Percentiles rank a stretch among this genome's conserved stretches.
These are phyloP conservation scores for Stenoptilia bipunctidactyla DNA, from an alignment of 2,888 invertebrate genomes.

Conservation along the genomic window DNA sequence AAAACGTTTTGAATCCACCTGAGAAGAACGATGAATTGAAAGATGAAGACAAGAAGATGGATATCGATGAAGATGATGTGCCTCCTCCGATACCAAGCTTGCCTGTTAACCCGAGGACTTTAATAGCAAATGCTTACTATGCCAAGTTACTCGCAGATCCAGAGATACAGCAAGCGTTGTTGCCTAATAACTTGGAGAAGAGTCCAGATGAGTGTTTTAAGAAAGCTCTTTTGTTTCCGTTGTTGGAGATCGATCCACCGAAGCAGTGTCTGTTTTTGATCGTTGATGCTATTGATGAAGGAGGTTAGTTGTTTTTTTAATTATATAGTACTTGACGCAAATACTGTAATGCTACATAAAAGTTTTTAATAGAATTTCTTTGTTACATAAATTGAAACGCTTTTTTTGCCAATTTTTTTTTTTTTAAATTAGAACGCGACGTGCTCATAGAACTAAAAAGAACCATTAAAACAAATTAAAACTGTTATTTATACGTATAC, in stretches of 20 bases:
- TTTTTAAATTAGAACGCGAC: too few species aligned
- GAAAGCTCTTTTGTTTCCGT: slow-evolving; percentile 87
- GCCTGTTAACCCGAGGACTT: slow-evolving; percentile 53
- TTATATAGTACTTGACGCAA: too few species aligned
- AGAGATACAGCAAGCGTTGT: slow-evolving; percentile 83
- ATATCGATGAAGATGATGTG: slow-evolving; percentile 31
- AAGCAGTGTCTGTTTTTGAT: slow-evolving; percentile 87
- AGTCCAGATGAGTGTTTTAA: slow-evolving; percentile 94
- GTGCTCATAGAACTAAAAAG: too few species aligned
- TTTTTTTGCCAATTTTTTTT: too few species aligned
- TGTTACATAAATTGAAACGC: too few species aligned
- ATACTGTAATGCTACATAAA: too few species aligned
- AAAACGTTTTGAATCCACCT: slow-evolving; percentile 36
- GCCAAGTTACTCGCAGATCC: slow-evolving; percentile 81
- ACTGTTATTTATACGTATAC: too few species aligned
- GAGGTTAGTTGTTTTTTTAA: too few species aligned
- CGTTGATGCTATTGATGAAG: slow-evolving; percentile 94
- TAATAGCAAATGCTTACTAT: slow-evolving; percentile 82
- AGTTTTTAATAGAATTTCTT: too few species aligned
- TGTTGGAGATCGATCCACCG: slow-evolving; percentile 88
- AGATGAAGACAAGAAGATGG: slow-evolving; percentile 10
- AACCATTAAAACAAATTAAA: too few species aligned
- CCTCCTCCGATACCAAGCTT: slow-evolving; percentile 63
- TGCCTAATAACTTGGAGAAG: slow-evolving; percentile 85
- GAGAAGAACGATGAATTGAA: slow-evolving; percentile 17